Base-by-base conservation (phyloP, 2,797 vertebrate genomes). In the Mionectes olivaceus region DNA sequence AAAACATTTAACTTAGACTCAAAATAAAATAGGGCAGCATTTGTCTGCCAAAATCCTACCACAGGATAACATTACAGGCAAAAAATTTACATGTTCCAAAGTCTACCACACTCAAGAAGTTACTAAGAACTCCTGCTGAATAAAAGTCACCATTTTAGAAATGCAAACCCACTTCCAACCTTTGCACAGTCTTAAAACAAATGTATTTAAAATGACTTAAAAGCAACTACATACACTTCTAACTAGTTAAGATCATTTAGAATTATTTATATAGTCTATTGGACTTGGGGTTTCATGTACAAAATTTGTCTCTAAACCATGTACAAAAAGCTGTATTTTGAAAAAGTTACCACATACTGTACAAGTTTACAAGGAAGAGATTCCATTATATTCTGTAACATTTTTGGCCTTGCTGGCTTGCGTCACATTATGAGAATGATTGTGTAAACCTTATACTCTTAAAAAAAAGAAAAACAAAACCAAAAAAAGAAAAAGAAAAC, bases 281-380 rank as follows among this genome's bases (percentile, higher is more conserved):
- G 92, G 95, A 96, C 96, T 94, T 97, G 97, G 98, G 98, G 98
- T 98, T 98, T 98, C 98, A 98, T 98, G 98, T 99, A 98, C 98
- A 98, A 98, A 98, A 98, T 98, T 95, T 97, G 95, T 98, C 95
- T 97, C 97, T 99, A 98, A 98, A 97, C 96, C 98, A 99, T 98
- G 99, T 99, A 99, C 99, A 99, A 99, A 99, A 99, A 99, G 98
- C 98, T 98, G 98, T 98, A 98, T 98, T 98, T 98, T 97, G 98
- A 98, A 97, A 98, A 98, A 98, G 98, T 98, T 98, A 98, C 98
- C 98, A 98, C 98, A 97, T 98, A 98, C 99, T 99, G 98, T 99
- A 99, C 99, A 99, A 99, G 98, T 99, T 99, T 99, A 99, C 98
- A 99, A 98, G 98, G 98, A 98, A 98, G 98, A 98, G 97, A 98